Evolutionary conservation across 2,888 invertebrate species (phyloP), one percentile per base, ranked within the genome.

Genomic region (Poecilus cupreus): DNA sequence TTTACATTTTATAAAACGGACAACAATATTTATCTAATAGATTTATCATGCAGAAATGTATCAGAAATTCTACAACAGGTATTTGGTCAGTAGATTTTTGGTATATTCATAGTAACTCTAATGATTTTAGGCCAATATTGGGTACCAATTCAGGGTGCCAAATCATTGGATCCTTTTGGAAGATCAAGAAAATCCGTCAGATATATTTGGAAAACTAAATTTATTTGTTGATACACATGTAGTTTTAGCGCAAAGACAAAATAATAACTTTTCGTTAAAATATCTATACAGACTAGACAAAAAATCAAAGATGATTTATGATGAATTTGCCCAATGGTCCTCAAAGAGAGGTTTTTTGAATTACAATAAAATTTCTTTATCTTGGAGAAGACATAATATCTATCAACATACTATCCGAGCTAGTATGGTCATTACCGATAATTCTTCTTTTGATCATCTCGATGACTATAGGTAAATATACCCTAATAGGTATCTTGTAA

Each of bases 381-480:
- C 39, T 43, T n/a, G 11, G 0, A 13, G 39, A 22, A 5, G 70
- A 22, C 37, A 43, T 6, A 46, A 70, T 43, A 20, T 70, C 8
- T 43, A 70, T 43, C 1, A 22, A 4, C 18, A 16, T 16, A 20
- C 39, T 43, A 39, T 70, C 1, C 39, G 43, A 39, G 22, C 22
- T 16, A 46, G 43, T 18, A 43, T 37, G 8, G 16, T 70, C 6
- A 70, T 39, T 0, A 20, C n/a, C 3, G 39, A 70, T 18, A 37
- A 37, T 5, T 16, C 10, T 13, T 18, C 70, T 16, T 20, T 16
- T 5, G 13, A 37, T 16, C 70, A 70, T 70, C n/a, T 70, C 16
- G 13, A 11, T 3, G 70, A 70, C 43, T 70, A 70, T 22, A 37
- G 70, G 70, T 70, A 39, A 16, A n/a, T 64, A 64, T n/a, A 46